Percentiles rank a stretch among this genome's conserved stretches.
Conservation (phyloP, 2,113 vertebrate genomes). For the Tychaedon coryphoeus region DNA sequence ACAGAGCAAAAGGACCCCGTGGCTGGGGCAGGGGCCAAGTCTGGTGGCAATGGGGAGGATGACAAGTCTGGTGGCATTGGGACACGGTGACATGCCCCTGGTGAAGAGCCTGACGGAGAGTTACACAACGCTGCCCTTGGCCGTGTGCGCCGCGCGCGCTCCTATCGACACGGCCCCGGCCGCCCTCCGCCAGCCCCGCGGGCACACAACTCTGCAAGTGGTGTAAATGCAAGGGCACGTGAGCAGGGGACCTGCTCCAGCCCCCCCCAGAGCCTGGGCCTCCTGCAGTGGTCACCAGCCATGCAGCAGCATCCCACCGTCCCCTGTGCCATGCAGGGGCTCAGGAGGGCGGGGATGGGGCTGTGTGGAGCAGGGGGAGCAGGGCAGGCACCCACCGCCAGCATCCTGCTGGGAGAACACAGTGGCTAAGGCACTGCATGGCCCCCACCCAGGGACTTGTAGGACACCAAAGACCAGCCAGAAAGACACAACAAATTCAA, state of each 20-base stretch:
- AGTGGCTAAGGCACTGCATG: fast-evolving
- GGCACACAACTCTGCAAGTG: background rate
- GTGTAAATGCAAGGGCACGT: background rate
- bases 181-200: background rate
- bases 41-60: background rate
- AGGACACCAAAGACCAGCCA: background rate
- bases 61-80: background rate
- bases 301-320: fast-evolving
- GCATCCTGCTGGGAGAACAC: background rate
- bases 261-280: background rate
- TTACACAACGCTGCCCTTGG: conserved; percentile 46
- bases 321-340: fast-evolving
- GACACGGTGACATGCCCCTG: background rate
- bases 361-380: background rate
- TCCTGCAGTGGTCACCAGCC: background rate
- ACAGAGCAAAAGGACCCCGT: background rate
- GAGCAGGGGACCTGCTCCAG: background rate
- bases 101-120: background rate
- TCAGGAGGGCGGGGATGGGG: fast-evolving
- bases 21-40: background rate
- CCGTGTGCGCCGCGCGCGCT: background rate
- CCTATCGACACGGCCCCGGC: conserved; percentile 33
- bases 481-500: background rate
- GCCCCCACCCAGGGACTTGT: fast-evolving
- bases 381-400: background rate